Conservation (phyloP, 2,888 invertebrate genomes). For the Trissoscelio sp. region DNA sequence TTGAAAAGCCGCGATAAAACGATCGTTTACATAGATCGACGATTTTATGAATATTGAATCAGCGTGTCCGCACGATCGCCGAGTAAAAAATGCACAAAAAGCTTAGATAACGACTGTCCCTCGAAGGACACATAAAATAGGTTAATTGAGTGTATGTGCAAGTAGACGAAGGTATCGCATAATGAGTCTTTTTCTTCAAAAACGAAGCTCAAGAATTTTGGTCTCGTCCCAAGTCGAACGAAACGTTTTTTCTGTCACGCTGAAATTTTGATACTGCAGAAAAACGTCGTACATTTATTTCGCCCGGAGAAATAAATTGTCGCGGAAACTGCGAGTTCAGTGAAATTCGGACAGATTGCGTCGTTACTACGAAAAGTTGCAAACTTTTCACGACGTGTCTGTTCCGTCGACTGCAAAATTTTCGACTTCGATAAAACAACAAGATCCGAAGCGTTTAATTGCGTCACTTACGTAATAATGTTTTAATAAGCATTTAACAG, state of each 20-base stretch:
- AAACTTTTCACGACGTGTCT: constrained; percentile 10
- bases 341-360: constrained; percentile 7
- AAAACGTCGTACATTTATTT: constrained; percentile 22
- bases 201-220: constrained; percentile 5
- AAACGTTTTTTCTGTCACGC: not conserved
- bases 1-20: not conserved
- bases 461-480: not conserved
- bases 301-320: constrained; percentile 27
- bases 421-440: constrained; percentile 3
- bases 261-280: constrained; percentile 17
- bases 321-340: constrained; percentile 17
- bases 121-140: constrained; percentile 46
- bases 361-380: constrained; percentile 35
- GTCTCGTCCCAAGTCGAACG: not conserved
- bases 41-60: constrained; percentile 41
- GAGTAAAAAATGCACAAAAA: constrained; percentile 47
- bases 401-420: not conserved
- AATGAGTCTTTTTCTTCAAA: constrained; percentile 40
- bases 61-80: not conserved
- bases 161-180: constrained; percentile 42
- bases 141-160: constrained; percentile 55
- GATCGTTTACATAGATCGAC: constrained; percentile 12
- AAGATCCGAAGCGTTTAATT: constrained; percentile 1
- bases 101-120: constrained; percentile 42
- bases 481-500: constrained; percentile 30